These are phyloP conservation scores for Cantharis rufa DNA, from an alignment of 2,888 invertebrate species.

Conservation along the genomic window DNA sequence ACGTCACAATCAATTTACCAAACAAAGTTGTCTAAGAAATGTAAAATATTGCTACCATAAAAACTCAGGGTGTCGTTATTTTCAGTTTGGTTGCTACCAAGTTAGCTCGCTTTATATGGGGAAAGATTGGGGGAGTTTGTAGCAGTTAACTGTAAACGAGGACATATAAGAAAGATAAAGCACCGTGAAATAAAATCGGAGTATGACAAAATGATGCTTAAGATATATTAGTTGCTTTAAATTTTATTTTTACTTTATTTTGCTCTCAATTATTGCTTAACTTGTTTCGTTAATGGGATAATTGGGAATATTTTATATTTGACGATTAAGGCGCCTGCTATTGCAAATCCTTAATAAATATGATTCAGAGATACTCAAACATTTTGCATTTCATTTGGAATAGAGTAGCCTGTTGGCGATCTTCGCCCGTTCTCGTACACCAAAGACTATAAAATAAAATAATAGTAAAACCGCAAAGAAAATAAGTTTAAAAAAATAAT, in stretches of 20 bases:
- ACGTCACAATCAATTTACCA: constrained; percentile 27
- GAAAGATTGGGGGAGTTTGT: constrained; percentile 38
- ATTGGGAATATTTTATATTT: background rate
- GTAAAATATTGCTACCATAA: constrained; percentile 42
- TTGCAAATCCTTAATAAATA: too few relatives aligned
- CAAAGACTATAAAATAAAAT: too few relatives aligned
- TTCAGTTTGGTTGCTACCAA: constrained; percentile 40
- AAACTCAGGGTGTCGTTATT: constrained; percentile 43
- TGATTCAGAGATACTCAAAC: too few relatives aligned
- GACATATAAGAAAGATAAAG: constrained; percentile 54
- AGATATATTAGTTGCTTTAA: constrained; percentile 41
- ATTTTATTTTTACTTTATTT: background rate
- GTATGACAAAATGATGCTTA: constrained; percentile 50
- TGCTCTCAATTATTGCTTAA: background rate
- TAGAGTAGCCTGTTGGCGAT: too few relatives aligned
- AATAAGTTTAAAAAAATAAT: too few relatives aligned
- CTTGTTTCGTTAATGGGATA: background rate
- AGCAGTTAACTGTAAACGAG: constrained; percentile 47
- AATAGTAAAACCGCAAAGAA: too few relatives aligned
- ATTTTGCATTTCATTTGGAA: too few relatives aligned
- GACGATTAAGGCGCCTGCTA: too few relatives aligned
- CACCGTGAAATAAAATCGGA: constrained; percentile 53
- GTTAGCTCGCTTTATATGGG: constrained; percentile 22
- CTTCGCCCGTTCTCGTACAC: too few relatives aligned
- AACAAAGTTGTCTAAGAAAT: constrained; percentile 25